Evolutionary conservation across 2,113 vertebrate genomes (phyloP).

Genomic region (Heloderma charlesbogerti): DNA sequence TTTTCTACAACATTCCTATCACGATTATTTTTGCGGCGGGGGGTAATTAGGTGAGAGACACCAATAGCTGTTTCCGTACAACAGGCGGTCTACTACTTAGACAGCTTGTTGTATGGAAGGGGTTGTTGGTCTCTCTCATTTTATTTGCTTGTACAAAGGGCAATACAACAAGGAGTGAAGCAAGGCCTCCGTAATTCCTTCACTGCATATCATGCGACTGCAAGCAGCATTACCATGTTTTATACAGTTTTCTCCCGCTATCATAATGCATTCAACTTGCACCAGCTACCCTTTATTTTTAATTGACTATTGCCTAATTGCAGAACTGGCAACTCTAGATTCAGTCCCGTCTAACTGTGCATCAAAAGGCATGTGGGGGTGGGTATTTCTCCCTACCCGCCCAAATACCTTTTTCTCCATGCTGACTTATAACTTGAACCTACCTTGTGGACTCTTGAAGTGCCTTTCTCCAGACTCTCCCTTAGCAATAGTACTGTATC

Average conservation of each 20-base stretch:
- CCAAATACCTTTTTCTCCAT: neutral
- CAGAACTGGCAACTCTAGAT: neutral
- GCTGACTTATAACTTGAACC: neutral
- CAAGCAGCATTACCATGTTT: neutral
- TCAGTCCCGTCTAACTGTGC: neutral
- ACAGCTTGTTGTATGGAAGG: too few species aligned
- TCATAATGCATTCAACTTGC: neutral
- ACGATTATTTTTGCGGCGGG: neutral
- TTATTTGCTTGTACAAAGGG: neutral
- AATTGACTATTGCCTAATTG: neutral
- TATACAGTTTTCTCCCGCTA: neutral
- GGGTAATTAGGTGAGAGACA: too few species aligned
- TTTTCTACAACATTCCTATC: neutral
- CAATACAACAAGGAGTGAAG: neutral
- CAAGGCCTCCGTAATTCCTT: too few species aligned
- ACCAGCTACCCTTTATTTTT: neutral
- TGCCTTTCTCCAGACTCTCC: neutral
- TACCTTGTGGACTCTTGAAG: neutral
- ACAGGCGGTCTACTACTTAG: too few species aligned
- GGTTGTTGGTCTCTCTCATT: too few species aligned
- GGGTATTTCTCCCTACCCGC: neutral
- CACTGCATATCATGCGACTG: neutral
- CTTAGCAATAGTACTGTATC: neutral
- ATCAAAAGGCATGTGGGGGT: neutral
- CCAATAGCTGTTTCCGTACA: neutral